Evolutionary conservation across 2,888 invertebrate genomes (phyloP), one percentile per base, ranked within the genome.

Genomic region (Trachelus tabidus): DNA sequence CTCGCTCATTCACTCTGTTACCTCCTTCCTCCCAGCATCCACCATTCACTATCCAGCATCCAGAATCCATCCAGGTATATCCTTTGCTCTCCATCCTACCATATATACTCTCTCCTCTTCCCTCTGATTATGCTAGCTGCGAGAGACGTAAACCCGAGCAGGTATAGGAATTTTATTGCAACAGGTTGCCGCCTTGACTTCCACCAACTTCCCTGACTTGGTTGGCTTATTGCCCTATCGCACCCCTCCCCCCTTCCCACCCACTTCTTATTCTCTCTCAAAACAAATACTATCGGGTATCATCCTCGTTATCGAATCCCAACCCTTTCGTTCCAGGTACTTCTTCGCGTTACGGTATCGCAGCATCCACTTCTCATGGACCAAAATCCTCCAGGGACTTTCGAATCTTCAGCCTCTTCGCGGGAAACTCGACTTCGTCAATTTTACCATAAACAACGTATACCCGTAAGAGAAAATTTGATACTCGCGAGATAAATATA

Each of bases 141-240:
- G 23, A 81, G 68, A 76, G 79, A 82, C 68, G 76, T 69, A 76
- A 71, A 69, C 75, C 78, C 56, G 73, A 77, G 78, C 76, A 79
- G 77, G 76, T 73, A 37, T 79, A 71, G 79, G 80, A 85, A 83
- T 85, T 89, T 89, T 88, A 88, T 89, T 87, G 89, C 88, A 86
- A 89, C 88, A 88, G 88, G 87, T 88, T 87, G 86, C 86, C 85
- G 83, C 84, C 81, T 75, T 76, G 69, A 35, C n/a, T 23, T 35
- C 77, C 82, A 80, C 56, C 23, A 23, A 56, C 9, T 56, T 56
- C 23, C 23, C 56, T 15, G 23, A 56, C 56, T 56, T 23, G 56
- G 9, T 82, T 83, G 85, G 84, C 86, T 84, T 83, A 80, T 85
- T 83, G 84, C 83, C 83, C 83, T 78, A 4, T 33, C 77, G 75